Evolutionary conservation across 2,113 vertebrate genomes (phyloP).

Genomic region (Riparia riparia): DNA sequence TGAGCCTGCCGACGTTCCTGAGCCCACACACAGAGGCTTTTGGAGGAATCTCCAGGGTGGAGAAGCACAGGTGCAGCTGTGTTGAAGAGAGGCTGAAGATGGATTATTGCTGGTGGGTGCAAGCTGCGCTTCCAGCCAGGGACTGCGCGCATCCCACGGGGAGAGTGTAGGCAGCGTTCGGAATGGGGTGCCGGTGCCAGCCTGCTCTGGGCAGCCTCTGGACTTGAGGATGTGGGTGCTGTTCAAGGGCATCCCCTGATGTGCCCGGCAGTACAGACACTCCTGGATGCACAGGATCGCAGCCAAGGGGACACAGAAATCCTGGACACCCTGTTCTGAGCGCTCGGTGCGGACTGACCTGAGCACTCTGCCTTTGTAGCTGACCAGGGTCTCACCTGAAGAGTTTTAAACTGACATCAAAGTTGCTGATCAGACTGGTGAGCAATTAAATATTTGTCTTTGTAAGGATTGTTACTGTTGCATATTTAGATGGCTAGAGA

Average conservation of each 20-base stretch:
- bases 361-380: not conserved
- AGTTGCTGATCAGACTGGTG: not conserved
- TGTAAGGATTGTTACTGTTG: not conserved
- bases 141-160: rapidly evolving
- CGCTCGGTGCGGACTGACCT: rapidly evolving
- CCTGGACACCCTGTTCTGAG: not conserved
- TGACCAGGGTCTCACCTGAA: not conserved
- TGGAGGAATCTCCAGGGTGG: not conserved
- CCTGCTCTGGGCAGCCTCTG: not conserved
- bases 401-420: not conserved
- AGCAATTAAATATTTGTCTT: not conserved
- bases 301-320: not conserved
- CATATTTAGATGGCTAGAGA: not conserved
- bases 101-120: not conserved
- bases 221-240: not conserved
- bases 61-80: not conserved
- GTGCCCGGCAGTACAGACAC: rapidly evolving
- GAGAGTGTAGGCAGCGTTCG: rapidly evolving
- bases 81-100: not conserved
- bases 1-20: rapidly evolving
- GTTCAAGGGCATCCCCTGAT: not conserved
- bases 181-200: not conserved
- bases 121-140: rapidly evolving
- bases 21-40: not conserved
- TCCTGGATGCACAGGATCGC: not conserved